phyloP scores from a whole-genome alignment of 2,888 invertebrate species.

The Archips xylosteana region DNA sequence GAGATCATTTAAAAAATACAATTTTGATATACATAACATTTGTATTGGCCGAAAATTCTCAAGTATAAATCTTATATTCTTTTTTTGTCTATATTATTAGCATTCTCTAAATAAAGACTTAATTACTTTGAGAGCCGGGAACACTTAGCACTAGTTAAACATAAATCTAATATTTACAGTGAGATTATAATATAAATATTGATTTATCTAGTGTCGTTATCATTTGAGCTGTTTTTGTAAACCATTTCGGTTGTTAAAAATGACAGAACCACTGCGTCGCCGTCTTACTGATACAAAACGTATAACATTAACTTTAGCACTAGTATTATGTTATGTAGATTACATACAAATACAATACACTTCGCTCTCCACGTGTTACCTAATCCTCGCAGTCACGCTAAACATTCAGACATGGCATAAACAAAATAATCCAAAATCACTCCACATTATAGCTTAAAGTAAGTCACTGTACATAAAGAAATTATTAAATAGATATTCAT shows the following conservation, averaged over 20 bases:
- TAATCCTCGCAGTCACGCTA: slow-evolving; percentile 40
- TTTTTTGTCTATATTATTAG: slow-evolving; percentile 63
- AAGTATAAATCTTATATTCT: slow-evolving; percentile 73
- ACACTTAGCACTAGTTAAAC: slow-evolving; percentile 75
- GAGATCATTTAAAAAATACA: slow-evolving; percentile 85
- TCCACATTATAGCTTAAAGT: slow-evolving; percentile 55
- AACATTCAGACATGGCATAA: slow-evolving; percentile 64
- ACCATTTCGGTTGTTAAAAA: slow-evolving; percentile 57
- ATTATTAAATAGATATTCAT: slow-evolving; percentile 71
- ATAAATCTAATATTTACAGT: slow-evolving; percentile 81
- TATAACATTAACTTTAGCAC: slow-evolving; percentile 47
- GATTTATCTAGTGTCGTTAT: slow-evolving; percentile 82
- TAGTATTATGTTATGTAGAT: slow-evolving; percentile 48
- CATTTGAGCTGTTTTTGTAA: slow-evolving; percentile 79
- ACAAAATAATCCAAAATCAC: slow-evolving; percentile 55
- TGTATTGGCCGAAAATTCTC: slow-evolving; percentile 81
- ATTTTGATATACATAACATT: slow-evolving; percentile 82
- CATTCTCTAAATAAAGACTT: slow-evolving; percentile 77
- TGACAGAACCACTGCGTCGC: slow-evolving; percentile 53
- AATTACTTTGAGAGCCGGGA: slow-evolving; percentile 86
- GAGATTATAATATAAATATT: slow-evolving; percentile 80
- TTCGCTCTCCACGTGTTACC: slow-evolving; percentile 48
- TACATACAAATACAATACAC: slow-evolving; percentile 44
- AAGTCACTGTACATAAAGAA: slow-evolving; percentile 71
- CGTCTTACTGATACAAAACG: slow-evolving; percentile 53